phyloP scores from a whole-genome alignment of 1,140 invertebrate genomes.

The Camponotus pennsylvanicus region DNA sequence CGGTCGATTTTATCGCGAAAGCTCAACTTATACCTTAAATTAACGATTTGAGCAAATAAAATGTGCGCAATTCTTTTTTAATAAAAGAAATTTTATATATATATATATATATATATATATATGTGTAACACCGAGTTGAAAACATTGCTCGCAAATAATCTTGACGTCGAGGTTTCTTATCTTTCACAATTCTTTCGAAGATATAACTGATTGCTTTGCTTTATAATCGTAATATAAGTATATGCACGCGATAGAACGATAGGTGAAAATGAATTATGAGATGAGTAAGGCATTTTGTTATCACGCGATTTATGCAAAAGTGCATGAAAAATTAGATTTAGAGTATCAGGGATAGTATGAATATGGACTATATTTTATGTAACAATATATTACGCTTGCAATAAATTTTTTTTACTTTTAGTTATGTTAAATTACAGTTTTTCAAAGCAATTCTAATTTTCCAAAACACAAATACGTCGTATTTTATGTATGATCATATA shows the following conservation, averaged over 20 bases:
- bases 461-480: not conserved
- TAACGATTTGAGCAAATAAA: not conserved
- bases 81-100: not conserved
- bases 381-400: not conserved
- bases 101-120: too few species aligned
- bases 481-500: not conserved
- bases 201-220: not conserved
- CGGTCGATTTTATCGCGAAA: not conserved
- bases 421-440: not conserved
- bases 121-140: not conserved
- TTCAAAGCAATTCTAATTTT: not conserved
- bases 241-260: conserved; percentile 6
- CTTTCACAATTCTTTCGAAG: not conserved
- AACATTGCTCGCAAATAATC: not conserved
- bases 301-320: conserved; percentile 29
- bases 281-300: conserved; percentile 56
- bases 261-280: conserved; percentile 50
- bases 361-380: not conserved
- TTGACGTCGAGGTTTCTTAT: conserved; percentile 20
- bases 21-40: not conserved
- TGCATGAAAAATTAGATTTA: conserved; percentile 37
- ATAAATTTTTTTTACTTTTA: not conserved
- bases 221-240: not conserved
- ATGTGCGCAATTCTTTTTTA: not conserved
- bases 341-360: not conserved